These are phyloP conservation scores for Ursus arctos DNA, from an alignment of 2,113 vertebrate genomes.

Conservation along the genomic window DNA sequence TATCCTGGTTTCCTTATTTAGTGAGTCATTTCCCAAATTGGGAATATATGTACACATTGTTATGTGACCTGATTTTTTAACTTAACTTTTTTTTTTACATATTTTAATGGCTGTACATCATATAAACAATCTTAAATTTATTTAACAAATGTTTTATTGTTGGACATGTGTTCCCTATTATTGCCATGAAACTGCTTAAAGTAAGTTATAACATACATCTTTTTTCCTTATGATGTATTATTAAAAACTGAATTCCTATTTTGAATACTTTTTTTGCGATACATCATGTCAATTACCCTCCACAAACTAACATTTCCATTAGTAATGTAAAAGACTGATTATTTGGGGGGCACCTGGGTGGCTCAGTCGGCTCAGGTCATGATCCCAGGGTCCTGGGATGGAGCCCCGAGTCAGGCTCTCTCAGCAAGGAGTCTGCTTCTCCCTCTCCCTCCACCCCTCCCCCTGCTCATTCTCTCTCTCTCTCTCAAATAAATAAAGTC, in stretches of 20 bases:
- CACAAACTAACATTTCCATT: background rate
- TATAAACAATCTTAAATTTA: conserved; percentile 11
- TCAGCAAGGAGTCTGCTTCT: too few species aligned
- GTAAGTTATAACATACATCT: background rate
- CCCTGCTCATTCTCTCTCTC: too few species aligned
- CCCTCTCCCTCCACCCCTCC: too few species aligned
- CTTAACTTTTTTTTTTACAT: background rate
- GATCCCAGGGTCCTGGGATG: too few species aligned
- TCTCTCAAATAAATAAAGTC: too few species aligned
- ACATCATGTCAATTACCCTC: background rate
- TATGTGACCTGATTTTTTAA: background rate
- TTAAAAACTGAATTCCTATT: background rate
- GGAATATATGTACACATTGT: background rate
- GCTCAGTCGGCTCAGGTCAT: too few species aligned
- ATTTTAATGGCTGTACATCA: background rate
- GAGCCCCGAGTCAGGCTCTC: too few species aligned
- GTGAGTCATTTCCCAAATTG: background rate
- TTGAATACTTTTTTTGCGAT: conserved; percentile 17
- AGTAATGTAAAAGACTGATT: background rate
- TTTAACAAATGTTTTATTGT: background rate
- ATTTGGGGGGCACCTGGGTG: background rate
- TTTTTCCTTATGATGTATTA: background rate
- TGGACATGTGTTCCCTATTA: background rate
- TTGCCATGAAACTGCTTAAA: background rate
- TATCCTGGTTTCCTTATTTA: conserved; percentile 27